Base-by-base conservation (phyloP, 2,113 vertebrate species). In the Cyprinus carpio region DNA sequence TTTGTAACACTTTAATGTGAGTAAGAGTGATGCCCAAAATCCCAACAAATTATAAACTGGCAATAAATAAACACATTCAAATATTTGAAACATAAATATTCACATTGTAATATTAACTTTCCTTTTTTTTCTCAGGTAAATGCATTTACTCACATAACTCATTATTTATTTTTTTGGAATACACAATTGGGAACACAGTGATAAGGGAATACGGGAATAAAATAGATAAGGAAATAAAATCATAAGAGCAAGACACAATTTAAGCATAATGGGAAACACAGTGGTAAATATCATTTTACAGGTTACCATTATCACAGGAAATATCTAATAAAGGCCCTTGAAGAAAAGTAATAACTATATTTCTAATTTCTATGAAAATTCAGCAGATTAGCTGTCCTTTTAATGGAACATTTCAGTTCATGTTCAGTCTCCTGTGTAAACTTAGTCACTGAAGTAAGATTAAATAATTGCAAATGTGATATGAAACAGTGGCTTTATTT, bases 281-380 rank as follows among this genome's bases (percentile, higher is more conserved):
- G 74, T 20, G 58, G 85, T 58, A 69, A 58, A 84, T 75, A 62
- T 65, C 27, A 2, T 67, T 81, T 84, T 23, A 16, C n/a, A 56
- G 65, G 69, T 86, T 84, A 82, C 56, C 56, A 27, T 88, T 84
- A 88, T 89, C 81, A 11, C 37, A 34, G 64, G 81, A 87, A 81
- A 87, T 71, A 84, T 85, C 72, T 49, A 85, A 88, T 88, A 87
- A 62, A 80, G 31, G 34, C 54, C 15, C 58, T 65, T 81, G 49
- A 86, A 87, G 84, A 86, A 81, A 87, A 87, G 81, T 76, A 88
- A 86, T 87, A 84, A 86, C 82, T 72, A 86, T 84, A 60, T 46
- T 34, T 31, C 37, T 62, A 27, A 90, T 88, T 88, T 88, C 74
- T 46, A 86, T 54, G 56, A 82, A 56, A 37, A 79, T 85, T 85